A percentile compares a stretch with the other conserved stretches of the same genome.
Evolutionary conservation across 2,888 invertebrate species (phyloP).

Genomic region (Frankliniella intonsa): DNA sequence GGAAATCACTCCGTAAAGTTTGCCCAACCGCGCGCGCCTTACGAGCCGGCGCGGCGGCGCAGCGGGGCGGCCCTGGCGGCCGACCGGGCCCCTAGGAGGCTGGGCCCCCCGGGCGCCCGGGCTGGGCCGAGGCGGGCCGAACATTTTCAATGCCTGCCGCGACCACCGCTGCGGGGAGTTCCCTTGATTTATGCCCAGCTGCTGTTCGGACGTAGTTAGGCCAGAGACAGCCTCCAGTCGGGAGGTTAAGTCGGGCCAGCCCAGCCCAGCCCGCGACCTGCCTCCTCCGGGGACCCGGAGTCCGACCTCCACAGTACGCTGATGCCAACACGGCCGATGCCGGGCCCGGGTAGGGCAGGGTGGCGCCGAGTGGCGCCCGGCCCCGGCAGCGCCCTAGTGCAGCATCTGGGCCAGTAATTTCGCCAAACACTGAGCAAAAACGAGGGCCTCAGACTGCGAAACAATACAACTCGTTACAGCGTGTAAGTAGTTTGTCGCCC

Average conservation of each 20-base stretch:
- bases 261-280: neutral
- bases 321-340: neutral
- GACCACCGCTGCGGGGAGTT: neutral
- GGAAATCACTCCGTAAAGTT: constrained; percentile 10
- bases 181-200: neutral
- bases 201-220: too few relatives aligned
- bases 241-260: neutral
- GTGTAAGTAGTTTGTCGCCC: neutral
- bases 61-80: too few relatives aligned
- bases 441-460: neutral
- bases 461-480: constrained; percentile 6
- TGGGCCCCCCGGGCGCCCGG: neutral
- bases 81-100: neutral
- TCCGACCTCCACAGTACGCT: neutral
- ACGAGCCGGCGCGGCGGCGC: too few relatives aligned
- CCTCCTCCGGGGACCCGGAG: neutral
- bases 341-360: neutral
- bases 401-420: too few relatives aligned
- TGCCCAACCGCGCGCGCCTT: neutral
- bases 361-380: neutral
- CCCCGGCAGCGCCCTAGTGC: neutral
- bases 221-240: too few relatives aligned
- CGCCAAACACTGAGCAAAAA: neutral
- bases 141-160: too few relatives aligned
- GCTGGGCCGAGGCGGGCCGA: neutral